A percentile compares a stretch with the other conserved stretches of the same genome.
Evolutionary conservation across 2,888 invertebrate species (phyloP).

Genomic region (Rhimphoctona megacephalus): DNA sequence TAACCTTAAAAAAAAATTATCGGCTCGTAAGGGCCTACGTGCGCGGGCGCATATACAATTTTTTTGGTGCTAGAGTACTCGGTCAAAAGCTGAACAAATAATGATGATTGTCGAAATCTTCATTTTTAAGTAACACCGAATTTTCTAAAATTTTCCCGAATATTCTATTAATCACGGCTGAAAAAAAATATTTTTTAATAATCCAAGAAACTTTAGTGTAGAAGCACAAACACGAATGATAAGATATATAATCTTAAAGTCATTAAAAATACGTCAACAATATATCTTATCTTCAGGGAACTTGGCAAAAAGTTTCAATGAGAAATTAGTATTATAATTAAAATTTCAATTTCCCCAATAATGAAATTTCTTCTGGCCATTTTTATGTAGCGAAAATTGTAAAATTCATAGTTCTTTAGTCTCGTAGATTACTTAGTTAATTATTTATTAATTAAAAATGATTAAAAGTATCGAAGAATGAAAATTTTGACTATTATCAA

Average conservation of each 20-base stretch:
- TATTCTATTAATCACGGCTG: neutral
- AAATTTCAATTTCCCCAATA: neutral
- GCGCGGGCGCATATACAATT: conserved; percentile 9
- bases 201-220: neutral
- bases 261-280: neutral
- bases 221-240: neutral
- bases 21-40: neutral
- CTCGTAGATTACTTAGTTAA: neutral
- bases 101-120: neutral
- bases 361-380: neutral
- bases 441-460: too few species aligned
- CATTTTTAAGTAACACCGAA: too few species aligned
- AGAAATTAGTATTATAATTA: neutral
- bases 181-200: too few species aligned
- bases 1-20: conserved; percentile 63
- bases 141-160: neutral
- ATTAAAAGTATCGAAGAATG: neutral
- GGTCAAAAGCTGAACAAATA: neutral
- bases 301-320: neutral
- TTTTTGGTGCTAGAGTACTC: neutral
- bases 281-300: neutral
- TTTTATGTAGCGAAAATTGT: neutral
- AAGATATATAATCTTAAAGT: neutral
- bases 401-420: neutral
- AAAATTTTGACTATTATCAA: neutral